Conservation (phyloP, 2,113 vertebrate genomes). For the Ophthalmolycus amberensis region DNA sequence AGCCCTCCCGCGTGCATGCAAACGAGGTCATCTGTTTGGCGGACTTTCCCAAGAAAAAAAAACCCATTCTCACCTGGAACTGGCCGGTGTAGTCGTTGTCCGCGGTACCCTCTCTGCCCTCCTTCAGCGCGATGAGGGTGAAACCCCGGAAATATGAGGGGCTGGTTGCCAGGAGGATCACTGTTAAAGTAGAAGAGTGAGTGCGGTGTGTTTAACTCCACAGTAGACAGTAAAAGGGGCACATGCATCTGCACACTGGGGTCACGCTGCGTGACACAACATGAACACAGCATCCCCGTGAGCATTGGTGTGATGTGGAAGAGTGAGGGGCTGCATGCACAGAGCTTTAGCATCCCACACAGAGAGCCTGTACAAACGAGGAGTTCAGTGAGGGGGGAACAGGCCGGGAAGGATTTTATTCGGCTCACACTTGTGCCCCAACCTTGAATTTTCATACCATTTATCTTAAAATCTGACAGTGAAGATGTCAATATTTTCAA, state of each 20-base stretch:
- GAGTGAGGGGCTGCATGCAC: constrained; percentile 33
- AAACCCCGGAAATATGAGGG: constrained; percentile 95
- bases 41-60: not conserved
- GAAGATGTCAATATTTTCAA: constrained; percentile 26
- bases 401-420: not conserved
- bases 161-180: constrained; percentile 90
- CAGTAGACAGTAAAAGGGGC: not conserved
- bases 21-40: constrained; percentile 29
- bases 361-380: constrained; percentile 2
- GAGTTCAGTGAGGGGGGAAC: not conserved
- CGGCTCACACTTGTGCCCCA: not conserved
- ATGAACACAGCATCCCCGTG: not conserved
- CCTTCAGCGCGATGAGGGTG: constrained; percentile 93
- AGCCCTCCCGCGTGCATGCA: constrained; percentile 19
- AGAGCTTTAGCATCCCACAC: constrained; percentile 14
- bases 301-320: constrained; percentile 16
- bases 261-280: not conserved
- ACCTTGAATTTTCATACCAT: constrained; percentile 8
- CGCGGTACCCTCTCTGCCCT: constrained; percentile 91
- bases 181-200: constrained; percentile 74
- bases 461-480: constrained; percentile 1
- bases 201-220: constrained; percentile 12
- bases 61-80: constrained; percentile 89
- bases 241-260: not conserved
- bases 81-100: constrained; percentile 91